Conservation (phyloP, 2,888 invertebrate genomes). For the Homarus gammarus region DNA sequence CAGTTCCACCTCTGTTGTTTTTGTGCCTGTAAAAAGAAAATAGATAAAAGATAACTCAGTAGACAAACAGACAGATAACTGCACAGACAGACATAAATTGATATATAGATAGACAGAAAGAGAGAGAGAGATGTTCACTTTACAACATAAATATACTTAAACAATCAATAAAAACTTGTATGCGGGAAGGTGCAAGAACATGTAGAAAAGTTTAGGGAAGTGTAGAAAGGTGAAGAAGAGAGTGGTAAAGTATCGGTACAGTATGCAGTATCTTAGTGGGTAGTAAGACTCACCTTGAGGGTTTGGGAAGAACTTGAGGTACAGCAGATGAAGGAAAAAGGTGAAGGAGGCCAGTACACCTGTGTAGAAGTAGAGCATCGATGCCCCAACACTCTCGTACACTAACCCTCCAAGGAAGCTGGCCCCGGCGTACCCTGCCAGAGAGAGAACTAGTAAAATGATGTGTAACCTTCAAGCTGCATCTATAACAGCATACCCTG, state of each 20-base stretch:
- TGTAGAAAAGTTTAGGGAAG: not conserved
- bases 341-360: conserved; percentile 22
- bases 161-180: too few relatives aligned
- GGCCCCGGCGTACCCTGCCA: conserved; percentile 60
- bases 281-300: conserved; percentile 28
- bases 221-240: not conserved
- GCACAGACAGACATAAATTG: too few relatives aligned
- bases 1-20: too few relatives aligned
- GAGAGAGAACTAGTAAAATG: not conserved
- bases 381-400: conserved; percentile 39
- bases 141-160: too few relatives aligned
- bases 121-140: too few relatives aligned
- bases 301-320: conserved; percentile 8
- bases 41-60: too few relatives aligned
- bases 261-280: not conserved
- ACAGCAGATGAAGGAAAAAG: conserved; percentile 28
- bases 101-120: too few relatives aligned
- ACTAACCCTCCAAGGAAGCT: conserved; percentile 54
- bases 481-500: too few relatives aligned
- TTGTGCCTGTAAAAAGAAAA: too few relatives aligned
- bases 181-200: not conserved
- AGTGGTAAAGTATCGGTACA: too few relatives aligned
- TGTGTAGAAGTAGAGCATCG: conserved; percentile 43
- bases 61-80: too few relatives aligned
- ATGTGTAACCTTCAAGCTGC: too few relatives aligned